A percentile compares a stretch with the other conserved stretches of the same genome.
Evolutionary conservation across 2,888 invertebrate genomes (phyloP).

Genomic region (Xylota sylvarum): DNA sequence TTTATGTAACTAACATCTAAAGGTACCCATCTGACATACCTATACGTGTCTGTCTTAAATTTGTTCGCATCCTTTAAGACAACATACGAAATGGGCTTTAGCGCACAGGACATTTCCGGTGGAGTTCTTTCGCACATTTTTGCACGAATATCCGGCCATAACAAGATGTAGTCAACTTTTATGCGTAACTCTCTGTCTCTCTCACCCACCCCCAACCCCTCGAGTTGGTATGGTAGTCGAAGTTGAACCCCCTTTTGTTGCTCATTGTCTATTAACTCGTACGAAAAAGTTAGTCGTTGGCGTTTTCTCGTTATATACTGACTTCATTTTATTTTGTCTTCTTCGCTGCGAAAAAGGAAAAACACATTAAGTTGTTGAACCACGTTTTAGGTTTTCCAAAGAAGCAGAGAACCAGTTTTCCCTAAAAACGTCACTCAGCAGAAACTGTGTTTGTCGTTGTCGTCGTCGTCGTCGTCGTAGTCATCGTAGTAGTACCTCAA

Average conservation of each 20-base stretch:
- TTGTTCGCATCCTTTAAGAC: constrained; percentile 40
- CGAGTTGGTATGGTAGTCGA: neutral
- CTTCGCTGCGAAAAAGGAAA: constrained; percentile 39
- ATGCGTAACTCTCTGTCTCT: constrained; percentile 53
- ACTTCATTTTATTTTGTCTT: neutral
- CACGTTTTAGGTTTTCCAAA: constrained; percentile 62
- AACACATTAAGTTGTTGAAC: constrained; percentile 72
- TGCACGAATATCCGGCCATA: constrained; percentile 64
- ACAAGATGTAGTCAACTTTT: constrained; percentile 72
- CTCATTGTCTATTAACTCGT: constrained; percentile 74
- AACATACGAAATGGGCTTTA: constrained; percentile 29
- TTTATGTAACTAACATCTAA: neutral
- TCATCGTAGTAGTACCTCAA: constrained; percentile 66
- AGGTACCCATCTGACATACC: neutral
- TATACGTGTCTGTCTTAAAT: constrained; percentile 6
- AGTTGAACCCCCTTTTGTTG: constrained; percentile 31
- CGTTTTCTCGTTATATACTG: constrained; percentile 32
- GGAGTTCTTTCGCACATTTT: constrained; percentile 49
- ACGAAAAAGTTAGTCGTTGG: constrained; percentile 70
- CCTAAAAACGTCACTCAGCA: constrained; percentile 74
- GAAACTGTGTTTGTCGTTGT: constrained; percentile 46
- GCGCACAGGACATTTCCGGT: constrained; percentile 46
- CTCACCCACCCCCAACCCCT: neutral
- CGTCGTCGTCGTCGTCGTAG: constrained; percentile 8
- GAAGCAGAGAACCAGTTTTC: constrained; percentile 16